Evolutionary conservation across 2,888 invertebrate genomes (phyloP), one percentile per base, ranked within the genome.

Genomic region (Caenorhabditis imperialis): DNA sequence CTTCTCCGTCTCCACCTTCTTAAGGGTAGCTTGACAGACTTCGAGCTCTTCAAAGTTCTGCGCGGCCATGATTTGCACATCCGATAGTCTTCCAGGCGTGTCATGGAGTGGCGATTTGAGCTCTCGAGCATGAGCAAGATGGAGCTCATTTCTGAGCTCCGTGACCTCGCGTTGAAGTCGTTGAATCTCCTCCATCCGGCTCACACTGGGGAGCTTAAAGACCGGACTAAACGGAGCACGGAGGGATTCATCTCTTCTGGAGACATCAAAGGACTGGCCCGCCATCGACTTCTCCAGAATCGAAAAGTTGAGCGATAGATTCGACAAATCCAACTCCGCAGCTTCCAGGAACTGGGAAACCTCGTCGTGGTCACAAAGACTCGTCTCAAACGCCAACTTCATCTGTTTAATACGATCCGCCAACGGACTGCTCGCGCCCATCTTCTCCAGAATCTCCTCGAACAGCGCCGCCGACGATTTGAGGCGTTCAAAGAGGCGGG

Each of bases 401-500:
- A 75, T 75, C 16, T 69, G 45, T 18, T 57, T 58, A 48, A 75
- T 75, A 1, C 50, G 50, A 3, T 69, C 69, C 1, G 74, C 74
- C 47, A 69, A 25, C n/a, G 62, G 62, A 42, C 48, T 54, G 20
- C 54, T 69, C 1, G 69, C 51, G 22, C 74, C 74, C 62, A 58
- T 62, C 50, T 54, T 75, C 23, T 75, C 75, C 2, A 75, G 60
- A 51, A 75, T 71, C 7, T 75, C 75, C 18, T 75, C 70, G 35
- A 75, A 75, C 22, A 75, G 18, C 3, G 65, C 70, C 0, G 75
- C 75, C 8, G 75, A 75, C 7, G 75, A 75, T n/a, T 71, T 70
- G 33, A 75, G 55, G 2, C 75, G 23, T 12, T 75, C 70, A 48
- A 75, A 75, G 8, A 75, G 61, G 1, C 69, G 45, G 5, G 58